Percentiles rank a stretch among this genome's conserved stretches.
Conservation (phyloP, 2,113 vertebrate genomes). For the Scophthalmus maximus region DNA sequence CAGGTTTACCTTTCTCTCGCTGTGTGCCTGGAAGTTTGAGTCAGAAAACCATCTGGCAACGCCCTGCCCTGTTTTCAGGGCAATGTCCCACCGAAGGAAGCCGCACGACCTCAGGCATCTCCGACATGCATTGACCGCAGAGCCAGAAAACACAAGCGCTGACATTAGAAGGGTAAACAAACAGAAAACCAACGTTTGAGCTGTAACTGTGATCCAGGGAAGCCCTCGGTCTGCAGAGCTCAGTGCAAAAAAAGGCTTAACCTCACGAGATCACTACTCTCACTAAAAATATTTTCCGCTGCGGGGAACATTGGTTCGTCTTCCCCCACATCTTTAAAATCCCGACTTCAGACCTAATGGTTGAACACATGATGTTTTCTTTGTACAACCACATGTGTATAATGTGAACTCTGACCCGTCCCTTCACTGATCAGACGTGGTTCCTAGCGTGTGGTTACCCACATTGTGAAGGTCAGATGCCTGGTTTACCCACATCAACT, state of each 20-base stretch:
- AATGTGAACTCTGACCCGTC: too few relatives aligned
- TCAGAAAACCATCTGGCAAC: constrained; percentile 56
- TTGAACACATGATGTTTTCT: constrained; percentile 15
- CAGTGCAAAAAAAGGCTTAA: constrained; percentile 20
- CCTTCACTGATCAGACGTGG: constrained; percentile 19
- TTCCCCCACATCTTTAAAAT: constrained; percentile 8
- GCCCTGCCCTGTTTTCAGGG: constrained; percentile 75
- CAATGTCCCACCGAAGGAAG: constrained; percentile 63
- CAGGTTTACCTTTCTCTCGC: constrained; percentile 35
- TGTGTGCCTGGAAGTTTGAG: constrained; percentile 11
- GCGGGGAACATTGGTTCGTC: neutral
- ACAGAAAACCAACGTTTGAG: constrained; percentile 30
- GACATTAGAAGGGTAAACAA: constrained; percentile 68
- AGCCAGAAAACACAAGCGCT: constrained; percentile 60
- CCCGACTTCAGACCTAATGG: neutral
- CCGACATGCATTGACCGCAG: constrained; percentile 66
- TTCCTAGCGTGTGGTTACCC: constrained; percentile 49
- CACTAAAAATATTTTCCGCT: constrained; percentile 4
- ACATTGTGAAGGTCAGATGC: constrained; percentile 33
- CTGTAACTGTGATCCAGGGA: constrained; percentile 46
- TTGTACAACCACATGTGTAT: constrained; percentile 33
- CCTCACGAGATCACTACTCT: constrained; percentile 26
- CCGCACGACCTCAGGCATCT: constrained; percentile 79
- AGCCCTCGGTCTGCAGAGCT: constrained; percentile 46
- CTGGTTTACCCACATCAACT: constrained; percentile 31